A percentile compares a stretch with the other conserved stretches of the same genome.
Evolutionary conservation across 2,888 invertebrate species (phyloP).

Genomic region (Onchidella celtica): DNA sequence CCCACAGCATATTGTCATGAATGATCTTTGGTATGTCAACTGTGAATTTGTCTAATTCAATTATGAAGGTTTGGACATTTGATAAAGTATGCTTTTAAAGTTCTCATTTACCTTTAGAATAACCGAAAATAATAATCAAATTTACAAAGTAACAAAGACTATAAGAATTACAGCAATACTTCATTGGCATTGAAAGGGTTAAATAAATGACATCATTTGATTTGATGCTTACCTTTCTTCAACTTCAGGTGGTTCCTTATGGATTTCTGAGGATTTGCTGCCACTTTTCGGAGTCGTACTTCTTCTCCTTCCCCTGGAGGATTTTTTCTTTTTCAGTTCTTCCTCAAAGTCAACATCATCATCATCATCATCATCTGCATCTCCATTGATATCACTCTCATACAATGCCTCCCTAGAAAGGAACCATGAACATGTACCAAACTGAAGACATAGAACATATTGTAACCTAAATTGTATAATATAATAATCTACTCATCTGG

Average conservation of each 20-base stretch:
- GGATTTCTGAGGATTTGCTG: constrained; percentile 4
- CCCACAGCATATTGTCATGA: too few species aligned
- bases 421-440: not conserved
- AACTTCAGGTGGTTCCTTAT: not conserved
- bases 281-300: constrained; percentile 4
- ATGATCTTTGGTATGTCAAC: too few species aligned
- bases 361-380: constrained; percentile 36
- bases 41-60: too few species aligned
- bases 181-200: too few species aligned
- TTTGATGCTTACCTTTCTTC: constrained; percentile 17
- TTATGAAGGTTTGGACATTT: too few species aligned
- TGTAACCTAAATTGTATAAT: not conserved
- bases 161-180: too few species aligned
- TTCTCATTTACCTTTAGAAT: too few species aligned
- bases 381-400: constrained; percentile 40
- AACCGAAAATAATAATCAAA: too few species aligned
- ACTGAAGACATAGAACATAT: not conserved
- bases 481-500: too few species aligned
- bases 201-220: too few species aligned
- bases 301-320: constrained; percentile 29
- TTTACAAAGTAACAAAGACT: too few species aligned
- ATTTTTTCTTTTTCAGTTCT: constrained; percentile 40
- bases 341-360: constrained; percentile 46
- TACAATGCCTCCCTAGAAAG: constrained; percentile 21
- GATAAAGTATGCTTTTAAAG: too few species aligned